These are phyloP conservation scores for Cosmia trapezina DNA, from an alignment of 2,888 invertebrate genomes.

Conservation along the genomic window DNA sequence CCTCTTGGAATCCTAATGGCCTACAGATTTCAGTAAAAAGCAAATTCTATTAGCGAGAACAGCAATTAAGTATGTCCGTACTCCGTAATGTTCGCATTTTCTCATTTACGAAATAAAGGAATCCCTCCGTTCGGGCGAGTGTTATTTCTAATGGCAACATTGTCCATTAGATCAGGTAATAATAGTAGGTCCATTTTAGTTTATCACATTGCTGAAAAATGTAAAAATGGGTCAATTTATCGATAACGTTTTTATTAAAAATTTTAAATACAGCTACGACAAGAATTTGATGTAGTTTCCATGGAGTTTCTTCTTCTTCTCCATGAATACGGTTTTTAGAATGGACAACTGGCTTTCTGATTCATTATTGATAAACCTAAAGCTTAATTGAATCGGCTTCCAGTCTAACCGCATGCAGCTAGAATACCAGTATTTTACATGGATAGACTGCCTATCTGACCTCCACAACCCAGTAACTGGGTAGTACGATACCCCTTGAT, in stretches of 20 bases:
- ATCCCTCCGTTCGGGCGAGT: conserved; percentile 17
- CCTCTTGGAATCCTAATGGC: conserved; percentile 24
- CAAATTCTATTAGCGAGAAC: conserved; percentile 46
- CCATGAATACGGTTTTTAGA: no score
- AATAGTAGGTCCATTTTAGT: conserved; percentile 36
- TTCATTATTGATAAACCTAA: no score
- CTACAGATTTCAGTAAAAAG: conserved; percentile 48
- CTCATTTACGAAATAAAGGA: conserved; percentile 38
- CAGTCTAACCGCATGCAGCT: no score
- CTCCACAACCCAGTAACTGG: neutral
- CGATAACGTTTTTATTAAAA: no score
- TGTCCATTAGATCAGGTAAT: conserved; percentile 53
- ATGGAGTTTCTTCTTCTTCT: no score
- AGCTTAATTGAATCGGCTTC: no score
- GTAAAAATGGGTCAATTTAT: neutral
- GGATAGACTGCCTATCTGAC: no score
- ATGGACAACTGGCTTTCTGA: no score
- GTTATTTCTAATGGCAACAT: conserved; percentile 64
- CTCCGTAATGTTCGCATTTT: conserved; percentile 20
- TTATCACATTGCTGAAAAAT: neutral
- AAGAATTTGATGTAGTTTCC: no score
- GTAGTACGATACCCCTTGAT: neutral
- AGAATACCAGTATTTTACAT: no score
- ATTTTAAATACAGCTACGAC: no score
- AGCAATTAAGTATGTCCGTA: conserved; percentile 50